Base-by-base conservation (phyloP, 2,113 vertebrate genomes). In the Chloropsis cyanopogon region DNA sequence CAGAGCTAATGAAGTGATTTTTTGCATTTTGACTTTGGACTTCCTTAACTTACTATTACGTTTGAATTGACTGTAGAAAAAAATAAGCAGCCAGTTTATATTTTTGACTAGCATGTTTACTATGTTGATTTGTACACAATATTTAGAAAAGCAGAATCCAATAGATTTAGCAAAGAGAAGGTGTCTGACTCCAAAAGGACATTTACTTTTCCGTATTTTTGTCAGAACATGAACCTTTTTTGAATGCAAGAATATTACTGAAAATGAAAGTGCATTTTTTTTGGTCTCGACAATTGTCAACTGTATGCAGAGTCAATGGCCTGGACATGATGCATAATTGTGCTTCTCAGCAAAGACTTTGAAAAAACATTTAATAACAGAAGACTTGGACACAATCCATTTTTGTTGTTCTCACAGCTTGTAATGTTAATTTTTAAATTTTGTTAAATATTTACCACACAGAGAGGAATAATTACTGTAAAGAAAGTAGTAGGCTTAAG, bases 401-500 rank as follows among this genome's bases (percentile, higher is more conserved):
- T 96, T 96, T 77, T 93, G 56, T 76, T 92, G 37, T 75, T 70
- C 63, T 95, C 81, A 85, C 72, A 94, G 93, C 65, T 79, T 94
- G 11, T 54, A 97, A 92, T 16, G 1, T 92, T 96, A 81, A 91
- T 93, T 97, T 14, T 92, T 49, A 31, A 81, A 49, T 60, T 82
- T 94, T n/a, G 50, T 50, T 95, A 96, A 96, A 88, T 96, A 97
- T 96, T 96, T 92, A 88, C n/a, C 21, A 83, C 52, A 42, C 39
- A 93, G 53, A n/a, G 22, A 81, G 17, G 76, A 92, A 92, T 83
- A 92, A 95, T 88, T 92, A 89, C 56, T 54, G 59, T 57, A 83
- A 76, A 90, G 53, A 88, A 97, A 97, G 59, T 39, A 91, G 86
- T 64, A 82, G 50, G 35, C 78, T 66, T 84, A 78, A 29, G 35